Conservation (phyloP, 2,888 invertebrate species). For the Drosophila acutilabella region DNA sequence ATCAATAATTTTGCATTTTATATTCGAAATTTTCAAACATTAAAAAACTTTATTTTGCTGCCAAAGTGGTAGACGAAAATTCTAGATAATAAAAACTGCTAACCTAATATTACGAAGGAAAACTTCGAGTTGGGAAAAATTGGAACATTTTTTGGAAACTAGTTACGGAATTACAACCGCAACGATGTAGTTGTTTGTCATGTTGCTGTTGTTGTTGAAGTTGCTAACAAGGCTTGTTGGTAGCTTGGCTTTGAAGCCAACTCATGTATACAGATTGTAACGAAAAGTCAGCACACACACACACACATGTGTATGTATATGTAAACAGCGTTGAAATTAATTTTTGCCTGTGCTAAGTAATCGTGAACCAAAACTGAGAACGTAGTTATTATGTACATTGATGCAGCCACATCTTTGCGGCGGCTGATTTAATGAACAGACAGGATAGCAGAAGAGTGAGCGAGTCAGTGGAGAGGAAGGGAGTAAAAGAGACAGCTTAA, state of each 20-base stretch:
- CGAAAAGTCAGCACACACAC: constrained; percentile 13
- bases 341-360: constrained; percentile 50
- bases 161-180: constrained; percentile 36
- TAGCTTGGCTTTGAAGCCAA: constrained; percentile 23
- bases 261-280: constrained; percentile 18
- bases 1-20: background rate
- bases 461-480: too few relatives aligned
- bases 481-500: constrained; percentile 11
- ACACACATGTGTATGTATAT: constrained; percentile 1
- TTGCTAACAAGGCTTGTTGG: constrained; percentile 33
- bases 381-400: constrained; percentile 3
- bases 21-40: background rate
- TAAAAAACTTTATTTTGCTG: too few relatives aligned
- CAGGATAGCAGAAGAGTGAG: too few relatives aligned
- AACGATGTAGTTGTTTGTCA: constrained; percentile 11
- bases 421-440: constrained; percentile 34
- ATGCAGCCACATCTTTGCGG: background rate
- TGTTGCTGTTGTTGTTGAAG: constrained; percentile 20
- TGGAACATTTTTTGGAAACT: constrained; percentile 43
- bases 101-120: background rate
- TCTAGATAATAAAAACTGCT: constrained; percentile 19
- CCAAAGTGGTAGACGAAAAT: background rate
- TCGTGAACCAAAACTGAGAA: constrained; percentile 3
- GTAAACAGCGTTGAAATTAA: constrained; percentile 55
- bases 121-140: constrained; percentile 29